Conservation (phyloP, 1,140 invertebrate genomes). For the Zaprionus lachaisei region DNA sequence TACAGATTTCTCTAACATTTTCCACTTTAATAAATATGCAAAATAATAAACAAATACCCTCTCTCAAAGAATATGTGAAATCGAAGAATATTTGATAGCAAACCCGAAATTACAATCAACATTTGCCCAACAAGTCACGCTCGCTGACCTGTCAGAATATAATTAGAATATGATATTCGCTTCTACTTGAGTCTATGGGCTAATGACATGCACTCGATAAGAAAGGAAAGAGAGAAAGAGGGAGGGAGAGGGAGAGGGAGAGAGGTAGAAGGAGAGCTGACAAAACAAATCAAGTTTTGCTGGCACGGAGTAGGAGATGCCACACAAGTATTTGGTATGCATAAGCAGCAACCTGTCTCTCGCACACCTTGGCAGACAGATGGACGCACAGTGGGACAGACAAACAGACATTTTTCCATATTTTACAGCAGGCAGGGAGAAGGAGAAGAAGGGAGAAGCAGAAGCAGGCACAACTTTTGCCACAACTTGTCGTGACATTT, state of each 20-base stretch:
- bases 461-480: conserved; percentile 71
- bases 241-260: too few species aligned
- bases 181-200: neutral
- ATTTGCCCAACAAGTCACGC: conserved; percentile 1
- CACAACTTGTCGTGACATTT: conserved; percentile 74
- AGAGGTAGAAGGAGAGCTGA: conserved; percentile 32
- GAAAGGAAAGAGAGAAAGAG: neutral
- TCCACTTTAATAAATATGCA: neutral
- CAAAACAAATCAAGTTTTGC: conserved; percentile 71
- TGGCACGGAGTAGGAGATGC: neutral
- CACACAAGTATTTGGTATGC: conserved; percentile 74
- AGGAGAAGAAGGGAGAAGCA: conserved; percentile 14
- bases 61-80: neutral
- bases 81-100: neutral
- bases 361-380: conserved; percentile 60
- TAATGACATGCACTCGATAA: conserved; percentile 4
- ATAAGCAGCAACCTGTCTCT: conserved; percentile 61
- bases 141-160: conserved; percentile 3
- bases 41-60: neutral
- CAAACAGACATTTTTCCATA: conserved; percentile 68
- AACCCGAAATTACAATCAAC: neutral
- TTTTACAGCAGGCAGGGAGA: conserved; percentile 64
- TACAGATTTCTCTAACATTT: neutral
- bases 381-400: conserved; percentile 30
- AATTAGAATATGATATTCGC: conserved; percentile 1